Conservation (phyloP, 2,113 vertebrate species). For the Aleadryas rufinucha region DNA sequence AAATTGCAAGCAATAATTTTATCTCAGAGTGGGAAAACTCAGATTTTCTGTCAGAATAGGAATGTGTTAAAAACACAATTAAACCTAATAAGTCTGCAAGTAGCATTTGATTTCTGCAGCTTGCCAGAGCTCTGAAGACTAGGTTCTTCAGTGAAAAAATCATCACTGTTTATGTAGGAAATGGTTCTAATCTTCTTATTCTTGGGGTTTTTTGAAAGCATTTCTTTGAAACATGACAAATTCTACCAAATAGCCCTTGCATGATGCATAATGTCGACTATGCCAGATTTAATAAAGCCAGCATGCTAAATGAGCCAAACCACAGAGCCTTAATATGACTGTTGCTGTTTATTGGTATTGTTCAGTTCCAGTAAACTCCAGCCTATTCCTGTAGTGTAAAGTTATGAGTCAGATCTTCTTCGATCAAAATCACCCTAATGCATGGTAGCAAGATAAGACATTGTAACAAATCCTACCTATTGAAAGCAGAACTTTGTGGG, state of each 20-base stretch:
- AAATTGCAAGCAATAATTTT: background rate
- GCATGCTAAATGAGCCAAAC: background rate
- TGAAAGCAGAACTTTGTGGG: background rate
- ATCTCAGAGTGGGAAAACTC: background rate
- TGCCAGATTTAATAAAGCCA: background rate
- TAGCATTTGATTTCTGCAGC: background rate
- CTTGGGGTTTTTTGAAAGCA: background rate
- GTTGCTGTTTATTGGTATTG: background rate
- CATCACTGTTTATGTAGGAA: background rate
- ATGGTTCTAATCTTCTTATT: background rate
- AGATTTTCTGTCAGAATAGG: background rate
- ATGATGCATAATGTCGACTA: background rate
- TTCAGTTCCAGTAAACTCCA: conserved; percentile 2
- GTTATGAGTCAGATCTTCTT: background rate
- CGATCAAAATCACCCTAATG: background rate
- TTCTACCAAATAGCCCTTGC: background rate
- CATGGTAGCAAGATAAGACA: background rate
- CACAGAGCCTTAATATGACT: background rate
- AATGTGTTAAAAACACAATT: background rate
- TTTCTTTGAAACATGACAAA: background rate
- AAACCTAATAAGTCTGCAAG: background rate
- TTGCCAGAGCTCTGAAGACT: background rate
- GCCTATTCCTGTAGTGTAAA: background rate
- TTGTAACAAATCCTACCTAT: background rate
- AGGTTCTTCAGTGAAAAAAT: background rate